Evolutionary conservation across 2,797 vertebrate species (phyloP).

Genomic region (Helostoma temminkii): DNA sequence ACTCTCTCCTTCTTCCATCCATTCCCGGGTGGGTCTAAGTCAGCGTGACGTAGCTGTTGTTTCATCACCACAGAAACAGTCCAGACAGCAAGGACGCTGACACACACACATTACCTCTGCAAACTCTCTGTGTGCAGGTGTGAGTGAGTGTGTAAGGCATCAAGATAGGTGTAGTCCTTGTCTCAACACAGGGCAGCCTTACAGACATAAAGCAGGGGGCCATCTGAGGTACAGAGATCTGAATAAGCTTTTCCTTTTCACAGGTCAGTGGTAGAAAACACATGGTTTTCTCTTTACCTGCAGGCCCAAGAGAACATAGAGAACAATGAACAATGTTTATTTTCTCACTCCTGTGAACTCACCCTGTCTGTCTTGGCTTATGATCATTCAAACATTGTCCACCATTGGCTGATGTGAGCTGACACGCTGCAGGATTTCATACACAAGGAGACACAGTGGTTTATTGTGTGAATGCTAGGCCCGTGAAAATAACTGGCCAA

Average conservation of each 20-base stretch:
- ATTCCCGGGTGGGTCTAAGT: constrained; percentile 25
- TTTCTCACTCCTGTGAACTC: background rate
- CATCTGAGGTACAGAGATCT: constrained; percentile 7
- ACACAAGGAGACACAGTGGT: constrained; percentile 38
- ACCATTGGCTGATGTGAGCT: constrained; percentile 13
- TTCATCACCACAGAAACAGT: constrained; percentile 33
- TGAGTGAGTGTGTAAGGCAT: constrained; percentile 13
- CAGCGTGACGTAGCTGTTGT: constrained; percentile 31
- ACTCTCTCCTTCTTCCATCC: background rate
- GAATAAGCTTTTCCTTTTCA: constrained; percentile 61
- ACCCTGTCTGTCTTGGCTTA: background rate
- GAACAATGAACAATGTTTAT: constrained; percentile 21
- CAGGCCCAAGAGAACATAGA: constrained; percentile 28
- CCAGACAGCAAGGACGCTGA: constrained; percentile 35
- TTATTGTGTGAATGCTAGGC: constrained; percentile 52
- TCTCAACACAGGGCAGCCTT: background rate
- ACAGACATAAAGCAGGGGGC: constrained; percentile 9
- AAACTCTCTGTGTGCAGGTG: constrained; percentile 19
- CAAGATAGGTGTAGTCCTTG: constrained; percentile 2
- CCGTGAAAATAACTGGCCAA: constrained; percentile 40
- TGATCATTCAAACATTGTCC: constrained; percentile 34
- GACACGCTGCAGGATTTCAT: constrained; percentile 17
- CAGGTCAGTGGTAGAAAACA: constrained; percentile 34
- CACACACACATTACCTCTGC: background rate
- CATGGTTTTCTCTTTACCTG: constrained; percentile 1